Evolutionary conservation across 2,888 invertebrate species (phyloP).

Genomic region (Cephus sareptanus): DNA sequence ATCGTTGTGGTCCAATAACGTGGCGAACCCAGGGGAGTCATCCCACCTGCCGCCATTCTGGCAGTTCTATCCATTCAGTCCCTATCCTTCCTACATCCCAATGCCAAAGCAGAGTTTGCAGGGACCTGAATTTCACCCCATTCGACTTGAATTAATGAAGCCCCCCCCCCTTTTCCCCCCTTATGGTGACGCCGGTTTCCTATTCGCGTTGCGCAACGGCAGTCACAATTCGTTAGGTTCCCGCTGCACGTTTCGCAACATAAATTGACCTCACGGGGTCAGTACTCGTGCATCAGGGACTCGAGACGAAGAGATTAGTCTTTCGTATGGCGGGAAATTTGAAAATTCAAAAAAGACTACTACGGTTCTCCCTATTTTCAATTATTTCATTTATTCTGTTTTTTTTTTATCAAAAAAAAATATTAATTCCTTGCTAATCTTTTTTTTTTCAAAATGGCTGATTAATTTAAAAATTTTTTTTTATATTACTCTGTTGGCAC

Average conservation of each 20-base stretch:
- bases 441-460: too few relatives aligned
- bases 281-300: too few relatives aligned
- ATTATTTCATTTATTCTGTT: too few relatives aligned
- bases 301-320: too few relatives aligned
- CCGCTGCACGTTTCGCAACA: not conserved
- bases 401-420: too few relatives aligned
- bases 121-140: not conserved
- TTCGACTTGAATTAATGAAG: not conserved
- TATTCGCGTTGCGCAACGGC: not conserved
- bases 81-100: not conserved
- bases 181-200: not conserved
- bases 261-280: not conserved
- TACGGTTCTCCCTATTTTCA: too few relatives aligned
- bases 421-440: too few relatives aligned
- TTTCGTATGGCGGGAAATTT: too few relatives aligned
- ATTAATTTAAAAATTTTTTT: too few relatives aligned
- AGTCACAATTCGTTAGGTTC: not conserved
- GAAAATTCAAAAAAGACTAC: too few relatives aligned
- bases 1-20: slow-evolving; percentile 20
- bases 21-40: slow-evolving; percentile 14
- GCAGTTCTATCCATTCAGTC: not conserved
- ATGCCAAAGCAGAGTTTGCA: not conserved
- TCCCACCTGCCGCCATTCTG: not conserved
- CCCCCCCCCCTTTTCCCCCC: not conserved
- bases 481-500: too few relatives aligned